These are phyloP conservation scores for Neuroterus valhalla DNA, from an alignment of 1,140 invertebrate genomes.

Conservation along the genomic window DNA sequence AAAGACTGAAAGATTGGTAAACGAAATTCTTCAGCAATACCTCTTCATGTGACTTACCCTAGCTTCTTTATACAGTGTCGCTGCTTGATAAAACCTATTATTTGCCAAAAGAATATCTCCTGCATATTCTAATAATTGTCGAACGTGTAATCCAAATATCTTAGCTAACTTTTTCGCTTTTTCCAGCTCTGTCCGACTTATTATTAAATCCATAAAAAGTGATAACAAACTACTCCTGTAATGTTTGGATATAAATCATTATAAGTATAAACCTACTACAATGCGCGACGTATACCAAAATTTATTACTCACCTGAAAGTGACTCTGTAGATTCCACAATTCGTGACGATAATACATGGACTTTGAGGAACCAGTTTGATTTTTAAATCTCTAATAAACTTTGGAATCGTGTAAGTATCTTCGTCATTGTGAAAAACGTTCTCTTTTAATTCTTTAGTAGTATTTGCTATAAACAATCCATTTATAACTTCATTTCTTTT, in stretches of 20 bases:
- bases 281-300: neutral
- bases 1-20: neutral
- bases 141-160: conserved; percentile 81
- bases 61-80: conserved; percentile 83
- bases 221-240: conserved; percentile 79
- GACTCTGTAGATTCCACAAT: conserved; percentile 81
- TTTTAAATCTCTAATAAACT: conserved; percentile 75
- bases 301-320: conserved; percentile 76
- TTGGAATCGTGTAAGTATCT: conserved; percentile 66
- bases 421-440: conserved; percentile 58
- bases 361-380: conserved; percentile 75
- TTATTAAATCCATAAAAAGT: conserved; percentile 81
- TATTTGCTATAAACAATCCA: conserved; percentile 71
- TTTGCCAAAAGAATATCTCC: conserved; percentile 82
- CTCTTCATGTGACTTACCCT: conserved; percentile 73
- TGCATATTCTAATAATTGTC: conserved; percentile 82
- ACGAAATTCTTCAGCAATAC: conserved; percentile 27
- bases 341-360: conserved; percentile 84
- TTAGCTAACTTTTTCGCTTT: conserved; percentile 76
- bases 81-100: conserved; percentile 80
- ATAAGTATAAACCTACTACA: no score
- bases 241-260: conserved; percentile 43
- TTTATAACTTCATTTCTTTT: conserved; percentile 72
- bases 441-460: conserved; percentile 60
- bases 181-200: conserved; percentile 76